Base-by-base conservation (phyloP, 2,888 invertebrate genomes). In the Ceriagrion tenellum region DNA sequence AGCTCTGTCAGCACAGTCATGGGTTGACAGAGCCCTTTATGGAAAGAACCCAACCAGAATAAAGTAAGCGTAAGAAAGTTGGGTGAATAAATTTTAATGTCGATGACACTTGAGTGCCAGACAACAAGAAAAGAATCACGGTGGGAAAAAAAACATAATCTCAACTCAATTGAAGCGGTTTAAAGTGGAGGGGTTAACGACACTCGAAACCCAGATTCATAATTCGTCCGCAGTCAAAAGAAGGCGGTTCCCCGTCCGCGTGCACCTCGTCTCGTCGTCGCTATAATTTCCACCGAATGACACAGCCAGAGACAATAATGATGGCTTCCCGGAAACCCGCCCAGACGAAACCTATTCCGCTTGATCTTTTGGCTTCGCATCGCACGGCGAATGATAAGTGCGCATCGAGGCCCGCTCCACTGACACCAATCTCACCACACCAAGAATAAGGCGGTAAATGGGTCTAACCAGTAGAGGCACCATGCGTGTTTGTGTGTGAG, bases 231-330 rank as follows among this genome's bases (percentile, higher is more conserved):
- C 13, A 26, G 69, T 81, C 35, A 8, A n/a, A n/a, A 69, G 69
- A 59, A 35, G 81, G 81, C 35, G 81, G 81, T 81, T 35, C n/a
- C 81, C 35, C 69, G n/a, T 13, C 35, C 16, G 16, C 30, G 81
- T 35, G 35, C 35, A 35, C 35, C 81, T 81, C 81, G 23, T 26
- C 69, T 69, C 69, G 81, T 81, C 81, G 81, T 35, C 81, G 81
- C 81, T 81, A 81, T 81, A 81, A 81, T 81, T 81, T 81, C 81
- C 81, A 30, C 81, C 81, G 18, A 81, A 81, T 81, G 35, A 81
- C 26, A 16, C n/a, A n/a, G 81, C 35, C 30, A 2, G 35, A 81
- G 35, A 81, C 81, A 35, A 23, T 26, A 3, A 69, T 13, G 4
- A 30, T 81, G 4, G 26, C 81, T 81, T 35, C 81, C 30, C 81